Evolutionary conservation across 2,113 vertebrate genomes (phyloP), one percentile per base, ranked within the genome.

Genomic region (Burhinus bistriatus): DNA sequence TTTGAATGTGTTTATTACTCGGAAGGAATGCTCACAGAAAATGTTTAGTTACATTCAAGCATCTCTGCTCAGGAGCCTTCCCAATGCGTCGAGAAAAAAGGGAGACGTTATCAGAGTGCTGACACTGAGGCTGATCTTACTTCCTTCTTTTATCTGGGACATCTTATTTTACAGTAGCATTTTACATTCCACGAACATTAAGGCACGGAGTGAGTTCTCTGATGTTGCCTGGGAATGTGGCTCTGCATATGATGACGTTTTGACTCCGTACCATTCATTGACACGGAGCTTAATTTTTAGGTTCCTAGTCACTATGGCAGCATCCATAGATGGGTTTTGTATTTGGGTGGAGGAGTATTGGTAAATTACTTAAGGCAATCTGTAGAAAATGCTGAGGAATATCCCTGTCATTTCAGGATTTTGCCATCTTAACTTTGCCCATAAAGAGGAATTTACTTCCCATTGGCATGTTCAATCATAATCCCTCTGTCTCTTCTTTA

Each of bases 161-260:
- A 77, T 61, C 34, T 86, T 77, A 61, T 52, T 89, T 91, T 55
- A 44, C 54, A 73, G 45, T 21, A 75, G 6, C 26, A 51, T 49
- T 66, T 86, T 77, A 49, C 27, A 54, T 66, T 83, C 49, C 17
- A 58, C 1, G 3, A 30, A 49, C 30, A 52, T 44, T 82, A 61
- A 87, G 42, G 4, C 38, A 44, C 3, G 14, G 40, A 55, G 3
- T 15, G 40, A 55, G 3, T 40, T 91, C n/a, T 83, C 17, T 62
- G 70, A 22, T 9, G 2, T 42, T 93, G 6, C 26, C 22, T 51
- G 34, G 34, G 4, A 83, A 76, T 51, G 22, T 45, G 32, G 5
- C 9, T 64, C 83, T 4, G 16, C 62, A 30, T 23, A 30, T 0
- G 2, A 45, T 0, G 0, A 16, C 0, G 1, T 4, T 49, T 72